Evolutionary conservation across 2,797 vertebrate genomes (phyloP).

Genomic region (Bryconaethiops microstoma): DNA sequence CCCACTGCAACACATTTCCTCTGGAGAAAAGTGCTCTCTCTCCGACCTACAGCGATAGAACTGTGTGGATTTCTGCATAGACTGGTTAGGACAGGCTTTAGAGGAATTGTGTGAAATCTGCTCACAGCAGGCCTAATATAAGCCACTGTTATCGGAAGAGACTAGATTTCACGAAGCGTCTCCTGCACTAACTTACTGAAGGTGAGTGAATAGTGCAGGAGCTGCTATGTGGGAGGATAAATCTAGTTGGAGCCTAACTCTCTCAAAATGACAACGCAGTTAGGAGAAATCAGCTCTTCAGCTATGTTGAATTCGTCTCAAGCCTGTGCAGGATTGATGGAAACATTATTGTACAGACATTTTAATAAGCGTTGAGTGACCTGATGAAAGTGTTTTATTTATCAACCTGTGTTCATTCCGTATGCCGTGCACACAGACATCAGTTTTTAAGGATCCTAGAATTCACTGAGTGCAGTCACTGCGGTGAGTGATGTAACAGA

Average conservation of each 20-base stretch:
- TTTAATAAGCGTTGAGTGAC: constrained; percentile 30
- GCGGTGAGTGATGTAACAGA: constrained; percentile 75
- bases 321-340: neutral
- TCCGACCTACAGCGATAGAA: constrained; percentile 12
- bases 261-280: constrained; percentile 28
- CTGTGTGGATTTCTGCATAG: constrained; percentile 51
- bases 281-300: constrained; percentile 2
- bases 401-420: constrained; percentile 38
- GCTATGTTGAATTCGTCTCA: constrained; percentile 31
- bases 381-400: constrained; percentile 37
- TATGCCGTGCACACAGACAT: constrained; percentile 17
- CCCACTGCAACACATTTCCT: constrained; percentile 32
- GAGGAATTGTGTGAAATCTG: constrained; percentile 65
- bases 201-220: constrained; percentile 41
- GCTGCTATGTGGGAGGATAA: constrained; percentile 44
- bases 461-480: constrained; percentile 29
- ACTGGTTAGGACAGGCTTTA: constrained; percentile 61
- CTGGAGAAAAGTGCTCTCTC: constrained; percentile 19
- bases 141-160: constrained; percentile 38
- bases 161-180: constrained; percentile 41
- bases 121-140: constrained; percentile 55
- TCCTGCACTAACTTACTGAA: constrained; percentile 32
- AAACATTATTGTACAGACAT: constrained; percentile 23
- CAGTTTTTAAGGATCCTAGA: constrained; percentile 20
- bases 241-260: constrained; percentile 41